Base-by-base conservation (phyloP, 2,797 vertebrate species). In the Apogon hyalosoma region DNA sequence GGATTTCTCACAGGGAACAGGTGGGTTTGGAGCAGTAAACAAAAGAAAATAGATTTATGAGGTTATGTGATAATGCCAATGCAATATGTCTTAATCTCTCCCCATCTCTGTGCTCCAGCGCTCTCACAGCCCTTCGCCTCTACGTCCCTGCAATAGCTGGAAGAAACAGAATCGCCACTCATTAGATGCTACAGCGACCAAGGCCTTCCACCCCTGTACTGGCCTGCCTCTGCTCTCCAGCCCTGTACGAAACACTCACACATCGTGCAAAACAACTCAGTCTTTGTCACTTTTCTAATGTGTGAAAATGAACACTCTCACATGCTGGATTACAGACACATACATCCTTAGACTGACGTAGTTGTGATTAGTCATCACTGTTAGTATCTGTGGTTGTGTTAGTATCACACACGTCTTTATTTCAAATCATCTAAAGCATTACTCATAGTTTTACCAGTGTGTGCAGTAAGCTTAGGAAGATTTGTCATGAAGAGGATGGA, bases 151-250 rank as follows among this genome's bases (percentile, higher is more conserved):
- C 90, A 95, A 92, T 88, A 84, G 85, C 28, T 98, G 96, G 96
- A 94, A 84, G 87, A 98, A 96, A 87, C 95, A 95, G 83, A 95
- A 94, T 84, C 96, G 95, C 80, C 96, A 94, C 88, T 97, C 96
- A 41, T 91, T 98, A 81, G 97, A 98, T 54, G 95, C 95, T 77
- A 97, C 94, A 0, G 94, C 95, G 48, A 97, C 96, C 42, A 97
- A 96, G 92, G 97, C 97, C 85, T 99, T 99, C 90, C 98, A 99
- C 79, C 98, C 98, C 54, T 95, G 94, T 83, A 99, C 98, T 72
- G 98, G 98, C 80, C 92, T 99, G 85, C 98, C 98, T 91, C 95
- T 99, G 71, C 96, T 99, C 84, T 99, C 98, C 73, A 99, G 98
- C 86, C 98, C 98, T 47, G 98, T 99, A 94, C 95, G 95, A 91